Conservation (phyloP, 2,113 vertebrate genomes). For the Hystrix cristata region DNA sequence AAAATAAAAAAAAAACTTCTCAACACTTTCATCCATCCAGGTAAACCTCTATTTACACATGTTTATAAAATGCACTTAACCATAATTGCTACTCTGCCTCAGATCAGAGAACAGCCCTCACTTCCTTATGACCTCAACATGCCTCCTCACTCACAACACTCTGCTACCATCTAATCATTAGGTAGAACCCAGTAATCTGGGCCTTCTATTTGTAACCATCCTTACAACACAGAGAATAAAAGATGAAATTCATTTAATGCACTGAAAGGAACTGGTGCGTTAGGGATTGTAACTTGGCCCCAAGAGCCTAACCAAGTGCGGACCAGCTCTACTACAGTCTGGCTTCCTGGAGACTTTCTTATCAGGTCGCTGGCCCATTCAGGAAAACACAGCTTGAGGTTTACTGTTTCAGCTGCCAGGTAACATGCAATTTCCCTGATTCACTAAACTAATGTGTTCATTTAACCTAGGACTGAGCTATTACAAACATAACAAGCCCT, state of each 20-base stretch:
- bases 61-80: background rate
- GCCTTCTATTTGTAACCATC: background rate
- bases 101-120: background rate
- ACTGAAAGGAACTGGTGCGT: background rate
- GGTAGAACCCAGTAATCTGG: background rate
- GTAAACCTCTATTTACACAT: slow-evolving; percentile 40
- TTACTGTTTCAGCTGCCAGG: slow-evolving; percentile 37
- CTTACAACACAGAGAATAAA: slow-evolving; percentile 34
- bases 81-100: slow-evolving; percentile 1
- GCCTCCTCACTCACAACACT: background rate
- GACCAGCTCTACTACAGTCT: background rate
- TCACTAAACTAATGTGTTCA: slow-evolving; percentile 24
- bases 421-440: background rate
- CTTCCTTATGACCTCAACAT: background rate
- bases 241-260: background rate
- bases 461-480: slow-evolving; percentile 21
- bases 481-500: slow-evolving; percentile 33
- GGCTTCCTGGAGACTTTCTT: slow-evolving; percentile 40
- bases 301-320: background rate
- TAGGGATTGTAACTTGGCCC: background rate
- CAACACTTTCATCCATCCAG: slow-evolving; percentile 8
- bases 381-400: slow-evolving; percentile 48
- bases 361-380: slow-evolving; percentile 25
- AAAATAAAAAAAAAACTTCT: background rate
- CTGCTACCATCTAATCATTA: background rate